Base-by-base conservation (phyloP, 2,888 invertebrate species). In the Tricholauxania praeusta region DNA sequence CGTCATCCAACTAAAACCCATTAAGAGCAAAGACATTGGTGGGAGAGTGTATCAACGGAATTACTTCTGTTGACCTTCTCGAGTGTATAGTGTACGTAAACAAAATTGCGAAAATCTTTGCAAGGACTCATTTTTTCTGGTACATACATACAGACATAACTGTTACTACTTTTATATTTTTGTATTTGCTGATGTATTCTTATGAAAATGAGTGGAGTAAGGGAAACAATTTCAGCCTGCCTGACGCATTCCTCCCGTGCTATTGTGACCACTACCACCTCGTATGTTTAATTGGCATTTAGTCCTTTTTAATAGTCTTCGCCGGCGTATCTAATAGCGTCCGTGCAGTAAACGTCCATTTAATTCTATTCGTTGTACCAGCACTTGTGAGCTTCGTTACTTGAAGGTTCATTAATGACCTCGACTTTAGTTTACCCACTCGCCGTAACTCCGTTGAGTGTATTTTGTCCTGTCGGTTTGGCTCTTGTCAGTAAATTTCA, bases 271-370 rank as follows among this genome's bases (percentile, higher is more conserved):
- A 28, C 57, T 48, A 71, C 73, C 68, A 77, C 73, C 80, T 78
- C 80, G 76, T 80, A 83, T 80, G 84, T 83, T 85, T 85, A 84
- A 85, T 83, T 82, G 84, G 81, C 81, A 81, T 84, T 83, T 83
- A 84, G 80, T 80, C 83, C 82, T 82, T 81, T 84, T 82, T 82
- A 85, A 84, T 85, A 81, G 79, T 81, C 80, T 80, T 78, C 71
- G 70, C 70, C 15, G 32, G 8, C 57, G 55, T 55, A 63, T 64
- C 65, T 65, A 52, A 28, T 22, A 22, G 65, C 59, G 55, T 60
- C 19, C 64, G 28, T 19, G 22, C 15, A 65, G 59, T 74, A 48
- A 67, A 47, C 69, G 76, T 73, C 72, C 76, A 77, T 77, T 77
- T 75, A 75, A 74, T 77, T 75, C 72, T 75, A 72, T 72, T 67